Evolutionary conservation across 2,797 vertebrate species (phyloP).

Genomic region (Huso huso): DNA sequence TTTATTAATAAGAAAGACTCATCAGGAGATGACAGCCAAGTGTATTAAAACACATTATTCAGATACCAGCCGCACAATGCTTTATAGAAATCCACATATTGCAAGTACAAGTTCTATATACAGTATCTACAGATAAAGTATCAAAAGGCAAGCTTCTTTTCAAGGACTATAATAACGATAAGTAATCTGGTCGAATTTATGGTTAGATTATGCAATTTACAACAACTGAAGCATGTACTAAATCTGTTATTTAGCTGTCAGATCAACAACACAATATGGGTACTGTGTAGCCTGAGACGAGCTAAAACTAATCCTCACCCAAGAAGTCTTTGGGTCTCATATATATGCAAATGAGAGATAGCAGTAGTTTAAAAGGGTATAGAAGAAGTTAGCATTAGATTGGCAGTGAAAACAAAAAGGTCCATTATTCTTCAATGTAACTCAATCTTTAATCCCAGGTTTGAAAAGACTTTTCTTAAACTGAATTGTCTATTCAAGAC

Average conservation of each 20-base stretch:
- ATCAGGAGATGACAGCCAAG: neutral
- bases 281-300: constrained; percentile 31
- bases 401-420: constrained; percentile 47
- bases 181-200: neutral
- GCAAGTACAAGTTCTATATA: neutral
- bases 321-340: constrained; percentile 46
- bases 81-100: neutral
- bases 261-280: constrained; percentile 31
- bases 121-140: neutral
- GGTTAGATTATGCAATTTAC: neutral
- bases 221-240: constrained; percentile 14
- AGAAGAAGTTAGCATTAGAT: constrained; percentile 38
- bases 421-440: constrained; percentile 56
- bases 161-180: neutral
- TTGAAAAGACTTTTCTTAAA: constrained; percentile 33
- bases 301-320: constrained; percentile 51
- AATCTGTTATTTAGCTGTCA: constrained; percentile 20
- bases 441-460: constrained; percentile 46
- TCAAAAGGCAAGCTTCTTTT: neutral
- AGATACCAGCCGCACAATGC: neutral
- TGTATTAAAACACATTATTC: neutral
- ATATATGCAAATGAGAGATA: constrained; percentile 58
- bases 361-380: constrained; percentile 29
- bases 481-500: constrained; percentile 40
- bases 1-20: neutral